These are phyloP conservation scores for Pseudobourletiella spinata DNA, from an alignment of 1,140 invertebrate species.

Conservation along the genomic window DNA sequence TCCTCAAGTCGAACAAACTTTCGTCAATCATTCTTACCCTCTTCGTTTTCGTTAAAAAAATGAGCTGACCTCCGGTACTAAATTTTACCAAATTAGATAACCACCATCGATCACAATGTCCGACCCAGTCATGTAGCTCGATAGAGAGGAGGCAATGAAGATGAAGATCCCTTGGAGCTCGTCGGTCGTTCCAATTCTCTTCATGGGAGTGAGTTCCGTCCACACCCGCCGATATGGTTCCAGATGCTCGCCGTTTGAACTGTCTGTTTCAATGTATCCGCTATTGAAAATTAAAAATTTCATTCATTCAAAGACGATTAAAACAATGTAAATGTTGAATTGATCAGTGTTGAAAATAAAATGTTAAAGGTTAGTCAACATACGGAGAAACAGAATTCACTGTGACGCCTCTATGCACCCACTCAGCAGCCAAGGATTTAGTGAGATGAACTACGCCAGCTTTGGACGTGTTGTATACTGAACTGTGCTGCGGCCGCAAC, in stretches of 20 bases:
- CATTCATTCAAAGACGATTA: no score
- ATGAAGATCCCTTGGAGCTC: constrained; percentile 16
- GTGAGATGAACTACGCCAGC: constrained; percentile 32
- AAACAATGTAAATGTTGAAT: no score
- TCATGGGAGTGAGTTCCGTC: constrained; percentile 10
- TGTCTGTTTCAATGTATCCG: constrained; percentile 2
- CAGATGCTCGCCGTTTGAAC: constrained; percentile 13
- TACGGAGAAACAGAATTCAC: constrained; percentile 36
- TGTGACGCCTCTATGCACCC: constrained; percentile 27
- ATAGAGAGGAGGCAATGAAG: constrained; percentile 17
- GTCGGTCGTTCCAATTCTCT: constrained; percentile 7
- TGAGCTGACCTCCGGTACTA: no score
- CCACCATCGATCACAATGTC: constrained; percentile 28
- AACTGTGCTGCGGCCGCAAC: constrained; percentile 24
- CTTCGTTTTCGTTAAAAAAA: no score
- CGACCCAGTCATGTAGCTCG: constrained; percentile 18
- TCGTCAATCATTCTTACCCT: no score
- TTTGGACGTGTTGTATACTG: constrained; percentile 18
- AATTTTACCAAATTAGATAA: constrained; percentile 16
- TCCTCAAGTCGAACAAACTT: no score
- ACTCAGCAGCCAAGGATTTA: constrained; percentile 11
- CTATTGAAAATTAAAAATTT: no score
- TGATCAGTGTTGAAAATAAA: no score
- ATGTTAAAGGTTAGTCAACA: no score
- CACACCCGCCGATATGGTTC: no score